Evolutionary conservation across 2,113 vertebrate species (phyloP).

Genomic region (Dasyprocta punctata): DNA sequence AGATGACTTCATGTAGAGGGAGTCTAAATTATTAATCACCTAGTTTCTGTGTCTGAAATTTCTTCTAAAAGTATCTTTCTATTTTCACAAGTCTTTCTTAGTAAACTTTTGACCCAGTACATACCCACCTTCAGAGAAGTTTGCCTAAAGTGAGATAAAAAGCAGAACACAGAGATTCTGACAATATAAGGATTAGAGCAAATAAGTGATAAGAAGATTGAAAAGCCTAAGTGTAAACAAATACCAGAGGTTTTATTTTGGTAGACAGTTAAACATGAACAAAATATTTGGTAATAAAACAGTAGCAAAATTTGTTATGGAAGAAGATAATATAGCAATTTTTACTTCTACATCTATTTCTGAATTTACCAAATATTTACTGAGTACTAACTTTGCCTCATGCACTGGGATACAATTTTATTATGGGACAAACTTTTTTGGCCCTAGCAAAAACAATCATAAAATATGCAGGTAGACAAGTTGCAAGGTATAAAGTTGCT

Average conservation of each 20-base stretch:
- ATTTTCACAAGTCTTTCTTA: neutral
- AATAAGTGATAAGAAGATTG: conserved; percentile 15
- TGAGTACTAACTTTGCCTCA: neutral
- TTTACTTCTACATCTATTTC: neutral
- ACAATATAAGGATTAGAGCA: neutral
- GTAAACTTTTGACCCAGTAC: neutral
- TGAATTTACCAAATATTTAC: neutral
- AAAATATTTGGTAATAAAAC: neutral
- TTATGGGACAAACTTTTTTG: neutral
- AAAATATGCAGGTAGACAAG: neutral
- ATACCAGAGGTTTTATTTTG: neutral
- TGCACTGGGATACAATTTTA: neutral
- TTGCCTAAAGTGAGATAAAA: neutral
- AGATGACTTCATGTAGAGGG: neutral
- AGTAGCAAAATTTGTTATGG: neutral
- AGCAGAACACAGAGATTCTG: neutral
- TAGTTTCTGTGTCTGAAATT: neutral
- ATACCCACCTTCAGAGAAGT: neutral
- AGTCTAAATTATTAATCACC: neutral
- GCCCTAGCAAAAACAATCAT: neutral
- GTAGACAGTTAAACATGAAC: neutral
- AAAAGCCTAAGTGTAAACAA: neutral
- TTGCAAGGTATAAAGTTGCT: neutral
- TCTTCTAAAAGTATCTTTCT: neutral
- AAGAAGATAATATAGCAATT: neutral